phyloP scores from a whole-genome alignment of 2,113 vertebrate genomes.

The Callaeas wilsoni region DNA sequence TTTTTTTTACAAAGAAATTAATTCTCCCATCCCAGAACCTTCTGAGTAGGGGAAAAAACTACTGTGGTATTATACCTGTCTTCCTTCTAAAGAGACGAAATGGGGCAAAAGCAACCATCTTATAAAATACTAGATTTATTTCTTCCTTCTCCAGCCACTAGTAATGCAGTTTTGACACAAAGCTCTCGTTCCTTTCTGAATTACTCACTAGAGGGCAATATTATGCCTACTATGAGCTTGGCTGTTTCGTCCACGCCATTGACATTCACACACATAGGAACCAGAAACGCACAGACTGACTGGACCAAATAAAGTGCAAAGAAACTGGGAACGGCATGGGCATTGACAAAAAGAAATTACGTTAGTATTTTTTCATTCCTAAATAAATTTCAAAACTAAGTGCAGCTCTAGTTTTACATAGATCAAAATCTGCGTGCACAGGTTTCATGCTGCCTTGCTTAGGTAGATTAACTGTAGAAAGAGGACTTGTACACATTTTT shows the following conservation, averaged over 20 bases:
- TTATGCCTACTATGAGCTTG: constrained; percentile 40
- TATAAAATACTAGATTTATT: not conserved
- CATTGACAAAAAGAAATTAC: not conserved
- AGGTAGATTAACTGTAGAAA: not conserved
- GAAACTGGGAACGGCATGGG: not conserved
- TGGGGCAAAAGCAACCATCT: not conserved
- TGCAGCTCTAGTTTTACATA: not conserved
- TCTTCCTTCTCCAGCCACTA: not conserved
- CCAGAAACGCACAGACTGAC: not conserved
- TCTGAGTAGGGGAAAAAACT: not conserved
- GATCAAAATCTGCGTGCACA: not conserved
- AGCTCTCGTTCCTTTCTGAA: not conserved
- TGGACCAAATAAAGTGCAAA: not conserved
- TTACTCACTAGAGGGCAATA: constrained; percentile 63
- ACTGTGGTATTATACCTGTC: not conserved
- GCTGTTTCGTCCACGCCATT: not conserved
- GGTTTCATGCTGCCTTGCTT: not conserved
- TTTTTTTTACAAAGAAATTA: not conserved
- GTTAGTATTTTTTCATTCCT: not conserved
- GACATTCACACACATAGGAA: not conserved
- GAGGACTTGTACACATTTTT: not conserved
- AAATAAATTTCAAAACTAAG: not conserved
- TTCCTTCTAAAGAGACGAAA: not conserved
- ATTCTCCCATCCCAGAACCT: not conserved
- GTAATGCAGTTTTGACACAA: not conserved